A percentile compares a stretch with the other conserved stretches of the same genome.
These are phyloP conservation scores for Abramis brama DNA, from an alignment of 2,113 vertebrate genomes.

Conservation along the genomic window DNA sequence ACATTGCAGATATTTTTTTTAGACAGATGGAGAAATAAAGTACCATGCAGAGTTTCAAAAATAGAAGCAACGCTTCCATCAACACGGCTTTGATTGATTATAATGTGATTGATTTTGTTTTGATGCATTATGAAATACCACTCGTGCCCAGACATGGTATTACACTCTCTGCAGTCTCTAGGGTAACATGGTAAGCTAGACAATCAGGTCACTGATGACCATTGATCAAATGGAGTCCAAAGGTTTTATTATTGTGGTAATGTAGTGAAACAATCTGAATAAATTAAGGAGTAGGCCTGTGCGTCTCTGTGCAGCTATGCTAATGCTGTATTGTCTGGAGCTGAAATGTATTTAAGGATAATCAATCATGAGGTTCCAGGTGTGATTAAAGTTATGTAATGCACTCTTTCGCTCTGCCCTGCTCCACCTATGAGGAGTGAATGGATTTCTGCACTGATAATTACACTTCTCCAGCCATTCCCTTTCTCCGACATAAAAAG, in stretches of 20 bases:
- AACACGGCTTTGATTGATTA: neutral
- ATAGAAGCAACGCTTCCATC: neutral
- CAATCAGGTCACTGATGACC: neutral
- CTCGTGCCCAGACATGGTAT: neutral
- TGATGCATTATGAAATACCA: neutral
- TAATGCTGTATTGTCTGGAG: slow-evolving; percentile 31
- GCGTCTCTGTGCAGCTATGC: neutral
- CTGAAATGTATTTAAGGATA: slow-evolving; percentile 20
- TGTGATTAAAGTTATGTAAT: slow-evolving; percentile 47
- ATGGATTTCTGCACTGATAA: slow-evolving; percentile 39
- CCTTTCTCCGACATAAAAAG: slow-evolving; percentile 39
- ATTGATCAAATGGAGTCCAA: slow-evolving; percentile 6
- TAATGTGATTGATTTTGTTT: neutral
- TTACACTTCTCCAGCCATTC: slow-evolving; percentile 43
- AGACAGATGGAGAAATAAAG: neutral
- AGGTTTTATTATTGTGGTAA: slow-evolving; percentile 32
- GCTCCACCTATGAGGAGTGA: slow-evolving; percentile 37
- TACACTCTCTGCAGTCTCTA: neutral
- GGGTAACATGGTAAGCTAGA: neutral
- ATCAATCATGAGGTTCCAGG: slow-evolving; percentile 38
- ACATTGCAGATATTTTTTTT: neutral
- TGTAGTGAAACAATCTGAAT: slow-evolving; percentile 14
- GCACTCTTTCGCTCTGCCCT: slow-evolving; percentile 17
- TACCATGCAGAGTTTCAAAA: neutral
- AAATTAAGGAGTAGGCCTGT: neutral